phyloP scores from a whole-genome alignment of 2,888 invertebrate species.

The Nasonia oneida region DNA sequence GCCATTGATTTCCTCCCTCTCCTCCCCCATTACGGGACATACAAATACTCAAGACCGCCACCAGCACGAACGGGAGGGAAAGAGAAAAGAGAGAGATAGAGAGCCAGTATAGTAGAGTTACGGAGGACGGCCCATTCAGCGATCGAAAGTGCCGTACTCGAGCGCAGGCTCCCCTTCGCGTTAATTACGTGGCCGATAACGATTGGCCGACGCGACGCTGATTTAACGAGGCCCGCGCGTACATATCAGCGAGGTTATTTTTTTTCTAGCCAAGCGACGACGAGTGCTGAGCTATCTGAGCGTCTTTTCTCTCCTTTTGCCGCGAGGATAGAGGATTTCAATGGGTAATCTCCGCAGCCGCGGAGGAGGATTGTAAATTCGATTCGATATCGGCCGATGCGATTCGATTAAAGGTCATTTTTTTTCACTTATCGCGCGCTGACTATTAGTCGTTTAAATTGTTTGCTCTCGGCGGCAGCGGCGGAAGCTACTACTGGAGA shows the following conservation, averaged over 20 bases:
- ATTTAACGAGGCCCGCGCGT: conserved; percentile 43
- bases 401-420: conserved; percentile 44
- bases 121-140: conserved; percentile 4
- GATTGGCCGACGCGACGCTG: conserved; percentile 63
- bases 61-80: not conserved
- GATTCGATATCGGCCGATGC: conserved; percentile 33
- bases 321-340: not conserved
- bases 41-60: conserved; percentile 38
- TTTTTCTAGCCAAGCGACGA: not conserved
- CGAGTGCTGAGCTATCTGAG: not conserved
- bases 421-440: conserved; percentile 36
- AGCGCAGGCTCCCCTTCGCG: conserved; percentile 59
- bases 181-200: conserved; percentile 69
- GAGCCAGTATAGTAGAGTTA: not conserved
- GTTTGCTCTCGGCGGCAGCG: not conserved
- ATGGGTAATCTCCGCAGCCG: conserved; percentile 18
- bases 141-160: conserved; percentile 29
- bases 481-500: not conserved
- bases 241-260: not conserved
- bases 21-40: not conserved
- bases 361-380: conserved; percentile 42
- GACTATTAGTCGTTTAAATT: conserved; percentile 7
- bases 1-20: conserved; percentile 63
- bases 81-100: not conserved
- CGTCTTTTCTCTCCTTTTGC: conserved; percentile 7